phyloP scores from a whole-genome alignment of 2,888 invertebrate genomes.

The Eupithecia abbreviata region DNA sequence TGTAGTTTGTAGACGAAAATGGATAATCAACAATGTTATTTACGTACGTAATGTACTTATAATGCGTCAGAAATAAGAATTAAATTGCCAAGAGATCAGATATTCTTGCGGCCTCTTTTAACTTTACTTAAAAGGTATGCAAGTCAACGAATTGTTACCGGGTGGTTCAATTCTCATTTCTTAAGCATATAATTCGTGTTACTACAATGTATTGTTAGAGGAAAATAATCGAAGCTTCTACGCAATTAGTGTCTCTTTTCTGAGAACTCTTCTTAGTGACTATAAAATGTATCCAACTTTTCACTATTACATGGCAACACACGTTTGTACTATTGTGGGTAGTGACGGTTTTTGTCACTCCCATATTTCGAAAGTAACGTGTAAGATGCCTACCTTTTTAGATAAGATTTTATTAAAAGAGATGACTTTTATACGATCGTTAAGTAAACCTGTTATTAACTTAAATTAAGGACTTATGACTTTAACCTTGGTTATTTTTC shows the following conservation, averaged over 20 bases:
- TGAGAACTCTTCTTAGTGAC: constrained; percentile 57
- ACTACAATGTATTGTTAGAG: constrained; percentile 76
- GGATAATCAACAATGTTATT: constrained; percentile 66
- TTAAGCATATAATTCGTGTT: constrained; percentile 61
- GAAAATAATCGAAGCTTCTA: constrained; percentile 70
- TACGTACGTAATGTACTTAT: constrained; percentile 74
- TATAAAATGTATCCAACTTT: constrained; percentile 72
- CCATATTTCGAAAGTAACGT: constrained; percentile 55
- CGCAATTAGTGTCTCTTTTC: constrained; percentile 66
- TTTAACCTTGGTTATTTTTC: constrained; percentile 68
- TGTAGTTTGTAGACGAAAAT: constrained; percentile 75
- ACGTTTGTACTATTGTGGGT: constrained; percentile 67
- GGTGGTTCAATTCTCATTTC: constrained; percentile 13
- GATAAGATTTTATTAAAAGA: constrained; percentile 81
- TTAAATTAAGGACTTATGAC: constrained; percentile 79
- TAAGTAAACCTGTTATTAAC: constrained; percentile 82
- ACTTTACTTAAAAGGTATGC: constrained; percentile 14
- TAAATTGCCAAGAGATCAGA: background rate
- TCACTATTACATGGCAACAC: constrained; percentile 70
- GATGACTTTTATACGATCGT: constrained; percentile 83
- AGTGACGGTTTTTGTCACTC: constrained; percentile 61
- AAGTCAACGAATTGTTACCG: background rate
- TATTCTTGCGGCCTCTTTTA: constrained; percentile 16
- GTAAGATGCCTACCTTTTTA: constrained; percentile 78
- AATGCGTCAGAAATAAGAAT: constrained; percentile 35